These are phyloP conservation scores for Colinus virginianus DNA, from an alignment of 2,113 vertebrate genomes.

Conservation along the genomic window DNA sequence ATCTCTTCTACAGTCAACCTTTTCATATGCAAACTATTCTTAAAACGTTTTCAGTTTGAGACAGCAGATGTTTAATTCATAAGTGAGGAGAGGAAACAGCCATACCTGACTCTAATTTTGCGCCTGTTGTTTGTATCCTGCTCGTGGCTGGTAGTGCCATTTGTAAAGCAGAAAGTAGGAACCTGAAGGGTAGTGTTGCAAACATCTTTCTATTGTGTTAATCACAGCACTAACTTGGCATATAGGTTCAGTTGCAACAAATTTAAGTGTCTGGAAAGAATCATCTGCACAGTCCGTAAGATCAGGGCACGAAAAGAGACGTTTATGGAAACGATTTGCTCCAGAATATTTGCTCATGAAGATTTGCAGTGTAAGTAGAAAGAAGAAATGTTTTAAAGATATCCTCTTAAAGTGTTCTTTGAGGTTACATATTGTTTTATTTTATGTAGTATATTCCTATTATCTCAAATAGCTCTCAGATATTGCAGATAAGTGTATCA, in stretches of 20 bases:
- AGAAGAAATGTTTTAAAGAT: background rate
- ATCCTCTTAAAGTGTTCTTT: background rate
- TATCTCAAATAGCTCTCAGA: background rate
- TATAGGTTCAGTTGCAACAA: background rate
- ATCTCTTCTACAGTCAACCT: background rate
- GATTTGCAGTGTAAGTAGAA: background rate
- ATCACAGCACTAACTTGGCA: background rate
- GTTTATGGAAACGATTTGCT: background rate
- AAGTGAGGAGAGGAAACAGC: constrained; percentile 27
- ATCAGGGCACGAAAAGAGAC: background rate
- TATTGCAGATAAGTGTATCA: background rate
- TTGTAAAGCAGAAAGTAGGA: constrained; percentile 3
- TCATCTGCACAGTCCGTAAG: background rate
- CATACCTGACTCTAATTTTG: background rate
- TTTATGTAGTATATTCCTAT: background rate
- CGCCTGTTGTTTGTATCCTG: constrained; percentile 13
- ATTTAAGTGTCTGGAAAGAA: background rate
- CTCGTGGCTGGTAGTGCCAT: background rate
- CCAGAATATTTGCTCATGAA: background rate
- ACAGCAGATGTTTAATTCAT: constrained; percentile 52
- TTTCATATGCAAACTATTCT: constrained; percentile 50
- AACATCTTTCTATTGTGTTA: constrained; percentile 8
- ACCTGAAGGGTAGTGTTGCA: background rate
- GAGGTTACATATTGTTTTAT: background rate
- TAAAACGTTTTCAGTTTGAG: background rate